Evolutionary conservation across 1,140 invertebrate species (phyloP).

Genomic region (Geopemphigus sp.): DNA sequence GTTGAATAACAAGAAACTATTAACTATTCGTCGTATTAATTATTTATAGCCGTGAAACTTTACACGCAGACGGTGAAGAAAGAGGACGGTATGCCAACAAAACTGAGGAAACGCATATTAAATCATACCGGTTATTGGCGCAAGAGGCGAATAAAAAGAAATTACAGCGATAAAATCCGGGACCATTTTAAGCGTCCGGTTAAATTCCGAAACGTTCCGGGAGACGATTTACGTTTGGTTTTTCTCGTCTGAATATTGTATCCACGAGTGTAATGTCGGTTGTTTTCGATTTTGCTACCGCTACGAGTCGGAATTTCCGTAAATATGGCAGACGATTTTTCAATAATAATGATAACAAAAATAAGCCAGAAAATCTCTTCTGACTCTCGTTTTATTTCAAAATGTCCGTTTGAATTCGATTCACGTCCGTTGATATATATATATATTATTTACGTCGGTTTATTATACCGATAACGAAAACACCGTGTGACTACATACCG

Average conservation of each 20-base stretch:
- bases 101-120: no score
- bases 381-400: not conserved
- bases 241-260: not conserved
- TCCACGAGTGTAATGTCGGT: not conserved
- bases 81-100: no score
- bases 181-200: not conserved
- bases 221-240: not conserved
- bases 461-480: slow-evolving; percentile 11
- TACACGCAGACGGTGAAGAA: no score
- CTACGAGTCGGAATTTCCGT: not conserved
- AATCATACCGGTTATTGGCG: not conserved
- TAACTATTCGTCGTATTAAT: no score
- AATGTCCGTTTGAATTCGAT: not conserved
- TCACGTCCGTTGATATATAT: slow-evolving; percentile 15
- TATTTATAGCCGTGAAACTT: no score
- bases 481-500: not conserved
- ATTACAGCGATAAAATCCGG: not conserved
- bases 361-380: not conserved
- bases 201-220: not conserved
- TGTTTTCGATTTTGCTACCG: not conserved
- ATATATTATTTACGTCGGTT: slow-evolving; percentile 15
- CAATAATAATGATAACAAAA: not conserved
- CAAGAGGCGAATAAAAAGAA: not conserved
- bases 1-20: not conserved
- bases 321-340: not conserved